phyloP scores from a whole-genome alignment of 1,140 invertebrate genomes.

The Galendromus occidentalis region DNA sequence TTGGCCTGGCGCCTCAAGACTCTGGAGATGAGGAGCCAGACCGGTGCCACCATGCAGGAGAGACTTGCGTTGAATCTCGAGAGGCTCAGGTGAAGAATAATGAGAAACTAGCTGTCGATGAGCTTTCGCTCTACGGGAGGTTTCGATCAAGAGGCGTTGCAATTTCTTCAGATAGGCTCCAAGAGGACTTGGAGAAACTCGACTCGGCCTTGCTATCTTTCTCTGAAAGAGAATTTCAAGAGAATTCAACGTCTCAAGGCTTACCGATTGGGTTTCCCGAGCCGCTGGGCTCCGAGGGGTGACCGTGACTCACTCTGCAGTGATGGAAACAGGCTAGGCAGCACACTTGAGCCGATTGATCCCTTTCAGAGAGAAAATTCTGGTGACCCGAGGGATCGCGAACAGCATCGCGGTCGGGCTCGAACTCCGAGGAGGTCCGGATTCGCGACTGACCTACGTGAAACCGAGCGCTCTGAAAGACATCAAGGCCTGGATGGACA shows the following conservation, averaged over 20 bases:
- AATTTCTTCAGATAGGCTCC: not conserved
- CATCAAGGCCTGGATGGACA: conserved; percentile 9
- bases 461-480: not conserved
- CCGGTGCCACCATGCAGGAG: not conserved
- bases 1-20: not conserved
- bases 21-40: not conserved
- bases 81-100: not conserved
- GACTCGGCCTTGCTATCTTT: not conserved
- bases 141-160: no score
- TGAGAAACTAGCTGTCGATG: no score
- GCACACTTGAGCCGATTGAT: not conserved
- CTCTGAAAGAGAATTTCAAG: not conserved
- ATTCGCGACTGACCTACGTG: not conserved
- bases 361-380: not conserved
- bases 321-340: no score
- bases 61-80: not conserved
- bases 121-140: no score
- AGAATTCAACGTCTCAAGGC: no score
- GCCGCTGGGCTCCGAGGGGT: no score
- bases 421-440: not conserved
- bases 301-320: no score
- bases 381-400: not conserved
- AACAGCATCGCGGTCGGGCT: not conserved
- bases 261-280: no score
- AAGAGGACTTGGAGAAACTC: not conserved